Evolutionary conservation across 2,113 vertebrate genomes (phyloP).

Genomic region (Platysternon megacephalum): DNA sequence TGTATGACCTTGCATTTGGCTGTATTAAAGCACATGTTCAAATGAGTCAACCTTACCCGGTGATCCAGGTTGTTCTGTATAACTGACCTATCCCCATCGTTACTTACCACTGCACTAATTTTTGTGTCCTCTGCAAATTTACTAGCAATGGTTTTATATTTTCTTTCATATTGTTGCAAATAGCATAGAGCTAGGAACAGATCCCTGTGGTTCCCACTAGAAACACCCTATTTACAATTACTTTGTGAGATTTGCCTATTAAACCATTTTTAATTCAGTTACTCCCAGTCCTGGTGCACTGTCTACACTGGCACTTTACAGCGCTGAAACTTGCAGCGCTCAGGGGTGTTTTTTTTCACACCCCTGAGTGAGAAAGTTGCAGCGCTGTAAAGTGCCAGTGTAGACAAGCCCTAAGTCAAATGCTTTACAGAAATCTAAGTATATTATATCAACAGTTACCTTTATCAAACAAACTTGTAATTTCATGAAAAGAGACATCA

Average conservation of each 20-base stretch:
- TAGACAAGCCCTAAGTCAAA: background rate
- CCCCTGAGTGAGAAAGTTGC: too few relatives aligned
- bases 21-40: background rate
- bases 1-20: background rate
- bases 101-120: background rate
- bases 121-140: background rate
- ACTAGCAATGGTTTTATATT: rapidly evolving
- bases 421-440: background rate
- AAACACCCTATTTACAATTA: background rate
- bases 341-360: too few relatives aligned
- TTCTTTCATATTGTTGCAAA: background rate
- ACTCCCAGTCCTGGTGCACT: too few relatives aligned
- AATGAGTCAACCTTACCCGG: background rate
- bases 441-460: background rate
- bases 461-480: background rate
- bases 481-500: background rate
- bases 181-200: background rate
- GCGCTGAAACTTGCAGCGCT: too few relatives aligned
- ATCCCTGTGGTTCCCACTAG: background rate
- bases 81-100: background rate
- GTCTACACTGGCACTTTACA: too few relatives aligned
- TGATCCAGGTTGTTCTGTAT: background rate
- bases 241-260: background rate
- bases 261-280: background rate
- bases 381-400: too few relatives aligned